These are phyloP conservation scores for Malurus melanocephalus DNA, from an alignment of 2,113 vertebrate species.

Conservation along the genomic window DNA sequence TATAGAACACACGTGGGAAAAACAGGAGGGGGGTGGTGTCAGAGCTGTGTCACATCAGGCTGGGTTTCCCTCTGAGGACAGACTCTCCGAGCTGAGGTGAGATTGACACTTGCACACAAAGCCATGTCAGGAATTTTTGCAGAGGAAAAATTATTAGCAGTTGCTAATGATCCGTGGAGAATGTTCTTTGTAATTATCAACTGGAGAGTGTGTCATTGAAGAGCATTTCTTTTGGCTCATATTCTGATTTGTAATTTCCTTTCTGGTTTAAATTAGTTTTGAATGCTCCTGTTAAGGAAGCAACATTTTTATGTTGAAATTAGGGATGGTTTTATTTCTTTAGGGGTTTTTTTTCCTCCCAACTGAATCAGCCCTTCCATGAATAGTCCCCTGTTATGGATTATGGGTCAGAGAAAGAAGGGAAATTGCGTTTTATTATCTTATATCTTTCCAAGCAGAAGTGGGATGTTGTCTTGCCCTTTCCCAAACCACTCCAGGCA, in stretches of 20 bases:
- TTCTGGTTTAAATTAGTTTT: neutral
- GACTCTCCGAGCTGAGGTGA: neutral
- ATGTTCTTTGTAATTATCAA: neutral
- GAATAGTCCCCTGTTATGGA: neutral
- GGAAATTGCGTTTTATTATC: neutral
- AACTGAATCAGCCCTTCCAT: neutral
- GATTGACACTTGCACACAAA: neutral
- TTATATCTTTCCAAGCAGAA: neutral
- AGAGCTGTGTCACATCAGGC: neutral
- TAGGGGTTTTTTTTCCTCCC: neutral
- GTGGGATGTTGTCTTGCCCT: neutral
- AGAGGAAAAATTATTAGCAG: neutral
- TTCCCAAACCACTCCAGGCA: neutral
- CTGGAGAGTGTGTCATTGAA: neutral
- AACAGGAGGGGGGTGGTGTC: neutral
- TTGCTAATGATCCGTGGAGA: accelerated
- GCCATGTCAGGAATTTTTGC: neutral
- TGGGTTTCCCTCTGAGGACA: neutral
- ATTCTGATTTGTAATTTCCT: neutral
- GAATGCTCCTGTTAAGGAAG: neutral
- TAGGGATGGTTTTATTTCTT: neutral
- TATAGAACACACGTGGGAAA: neutral
- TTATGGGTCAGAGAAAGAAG: neutral
- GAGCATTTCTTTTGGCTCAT: neutral
- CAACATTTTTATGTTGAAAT: neutral